Evolutionary conservation across 2,113 vertebrate species (phyloP).

Genomic region (Camelus bactrianus): DNA sequence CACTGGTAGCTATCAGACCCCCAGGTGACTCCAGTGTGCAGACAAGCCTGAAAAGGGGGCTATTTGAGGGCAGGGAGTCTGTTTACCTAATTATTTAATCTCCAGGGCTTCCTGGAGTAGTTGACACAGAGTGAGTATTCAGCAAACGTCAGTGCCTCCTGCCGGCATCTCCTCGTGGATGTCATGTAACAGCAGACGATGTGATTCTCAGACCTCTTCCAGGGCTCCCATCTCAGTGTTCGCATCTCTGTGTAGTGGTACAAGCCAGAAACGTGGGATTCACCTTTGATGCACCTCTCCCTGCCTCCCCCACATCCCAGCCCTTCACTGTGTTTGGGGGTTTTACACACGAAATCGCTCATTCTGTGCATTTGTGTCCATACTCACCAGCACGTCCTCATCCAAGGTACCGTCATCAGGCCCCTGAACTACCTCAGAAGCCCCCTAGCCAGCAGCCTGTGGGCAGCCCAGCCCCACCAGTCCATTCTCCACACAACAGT

Average conservation of each 20-base stretch:
- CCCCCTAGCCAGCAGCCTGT: neutral
- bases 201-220: neutral
- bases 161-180: neutral
- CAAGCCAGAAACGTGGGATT: neutral
- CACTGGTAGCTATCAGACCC: neutral
- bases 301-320: too few relatives aligned
- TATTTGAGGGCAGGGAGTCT: neutral
- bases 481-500: neutral
- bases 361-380: neutral
- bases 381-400: neutral
- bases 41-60: neutral
- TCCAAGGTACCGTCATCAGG: neutral
- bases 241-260: neutral
- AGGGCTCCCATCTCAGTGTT: neutral
- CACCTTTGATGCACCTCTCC: neutral
- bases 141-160: neutral
- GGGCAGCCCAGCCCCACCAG: too few relatives aligned
- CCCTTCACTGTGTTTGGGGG: neutral
- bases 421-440: neutral
- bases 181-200: neutral
- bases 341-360: neutral
- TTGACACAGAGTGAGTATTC: neutral
- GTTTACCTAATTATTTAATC: neutral
- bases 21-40: neutral
- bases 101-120: neutral